Conservation (phyloP, 2,797 vertebrate genomes). For the Helarctos malayanus region DNA sequence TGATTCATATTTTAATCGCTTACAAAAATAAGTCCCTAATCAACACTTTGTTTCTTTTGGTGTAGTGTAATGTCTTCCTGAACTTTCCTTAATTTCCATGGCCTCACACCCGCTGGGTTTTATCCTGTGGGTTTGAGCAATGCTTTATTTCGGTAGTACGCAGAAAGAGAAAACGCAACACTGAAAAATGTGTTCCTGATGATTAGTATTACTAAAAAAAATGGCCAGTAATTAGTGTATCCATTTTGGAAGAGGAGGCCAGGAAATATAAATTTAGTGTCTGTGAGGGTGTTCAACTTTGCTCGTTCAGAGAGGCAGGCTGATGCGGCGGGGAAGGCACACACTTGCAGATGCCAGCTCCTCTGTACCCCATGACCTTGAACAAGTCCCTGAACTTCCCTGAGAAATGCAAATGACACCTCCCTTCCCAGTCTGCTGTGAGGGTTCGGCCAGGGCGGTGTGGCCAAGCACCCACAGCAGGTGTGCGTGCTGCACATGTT, state of each 20-base stretch:
- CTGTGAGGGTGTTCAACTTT: slow-evolving; percentile 1
- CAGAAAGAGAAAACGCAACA: slow-evolving; percentile 66
- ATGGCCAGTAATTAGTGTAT: slow-evolving; percentile 49
- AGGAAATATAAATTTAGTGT: slow-evolving; percentile 71
- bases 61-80: slow-evolving; percentile 68
- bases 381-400: not conserved
- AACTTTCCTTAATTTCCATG: slow-evolving; percentile 64
- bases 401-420: not conserved
- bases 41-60: slow-evolving; percentile 71
- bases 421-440: not conserved
- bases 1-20: slow-evolving; percentile 78
- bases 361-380: not conserved
- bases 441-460: no score
- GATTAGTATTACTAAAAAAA: slow-evolving; percentile 68
- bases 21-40: slow-evolving; percentile 79
- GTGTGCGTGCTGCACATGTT: not conserved
- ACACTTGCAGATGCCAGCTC: not conserved
- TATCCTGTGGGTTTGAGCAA: slow-evolving; percentile 32
- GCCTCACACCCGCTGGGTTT: slow-evolving; percentile 34
- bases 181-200: slow-evolving; percentile 67
- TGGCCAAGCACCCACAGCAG: accelerated
- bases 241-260: slow-evolving; percentile 71
- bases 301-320: not conserved
- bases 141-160: slow-evolving; percentile 67
- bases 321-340: not conserved